These are phyloP conservation scores for Chydorus sphaericus DNA, from an alignment of 2,888 invertebrate species.

Conservation along the genomic window DNA sequence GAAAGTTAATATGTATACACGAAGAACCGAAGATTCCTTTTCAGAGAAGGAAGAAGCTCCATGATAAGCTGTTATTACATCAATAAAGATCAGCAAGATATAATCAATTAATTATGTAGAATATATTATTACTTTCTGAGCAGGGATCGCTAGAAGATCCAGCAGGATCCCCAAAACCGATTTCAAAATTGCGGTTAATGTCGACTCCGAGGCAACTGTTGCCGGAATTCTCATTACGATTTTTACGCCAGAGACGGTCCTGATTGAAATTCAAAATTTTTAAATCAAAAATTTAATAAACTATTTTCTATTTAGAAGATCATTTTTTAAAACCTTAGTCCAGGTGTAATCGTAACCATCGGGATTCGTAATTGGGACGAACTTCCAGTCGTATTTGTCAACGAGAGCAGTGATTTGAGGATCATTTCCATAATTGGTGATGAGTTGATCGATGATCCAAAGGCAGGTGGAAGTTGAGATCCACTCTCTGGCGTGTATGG, in stretches of 20 bases:
- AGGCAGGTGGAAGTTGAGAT: constrained; percentile 27
- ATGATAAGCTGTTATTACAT: constrained; percentile 23
- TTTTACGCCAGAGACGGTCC: constrained; percentile 30
- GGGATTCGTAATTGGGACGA: constrained; percentile 29
- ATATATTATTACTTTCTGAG: constrained; percentile 21
- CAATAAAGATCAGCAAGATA: background rate
- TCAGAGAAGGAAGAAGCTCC: constrained; percentile 30
- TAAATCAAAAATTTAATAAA: too few species aligned
- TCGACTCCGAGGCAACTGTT: constrained; percentile 22
- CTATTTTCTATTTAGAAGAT: too few species aligned
- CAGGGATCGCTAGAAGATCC: constrained; percentile 28
- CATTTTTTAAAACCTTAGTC: constrained; percentile 21
- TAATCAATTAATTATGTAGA: background rate
- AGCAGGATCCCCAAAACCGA: constrained; percentile 21
- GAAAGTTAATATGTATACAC: constrained; percentile 1
- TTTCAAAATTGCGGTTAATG: constrained; percentile 23
- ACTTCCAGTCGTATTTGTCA: constrained; percentile 28
- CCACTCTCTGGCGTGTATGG: constrained; percentile 30
- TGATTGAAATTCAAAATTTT: background rate
- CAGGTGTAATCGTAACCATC: constrained; percentile 29
- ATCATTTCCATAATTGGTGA: background rate
- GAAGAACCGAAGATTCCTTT: constrained; percentile 27
- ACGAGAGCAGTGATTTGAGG: constrained; percentile 19
- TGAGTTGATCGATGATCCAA: constrained; percentile 5
- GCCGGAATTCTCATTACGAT: constrained; percentile 19